These are phyloP conservation scores for Percopsis transmontana DNA, from an alignment of 2,113 vertebrate genomes.

Conservation along the genomic window DNA sequence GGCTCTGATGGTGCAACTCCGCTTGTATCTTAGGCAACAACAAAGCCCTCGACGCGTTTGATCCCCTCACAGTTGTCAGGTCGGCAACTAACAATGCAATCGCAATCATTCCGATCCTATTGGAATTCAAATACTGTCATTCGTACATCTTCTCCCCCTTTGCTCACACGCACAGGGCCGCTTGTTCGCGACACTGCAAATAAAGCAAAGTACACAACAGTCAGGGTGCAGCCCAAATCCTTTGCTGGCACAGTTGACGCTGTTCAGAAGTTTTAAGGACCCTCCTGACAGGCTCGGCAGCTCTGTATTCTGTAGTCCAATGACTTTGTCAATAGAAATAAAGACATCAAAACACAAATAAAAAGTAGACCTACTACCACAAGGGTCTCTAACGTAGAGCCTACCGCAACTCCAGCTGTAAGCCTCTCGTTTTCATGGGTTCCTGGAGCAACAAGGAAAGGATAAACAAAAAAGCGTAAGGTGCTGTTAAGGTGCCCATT, in stretches of 20 bases:
- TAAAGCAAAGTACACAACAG: conserved; percentile 18
- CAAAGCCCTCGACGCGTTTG: conserved; percentile 32
- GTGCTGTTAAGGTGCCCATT: too few species aligned
- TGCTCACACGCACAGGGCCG: conserved; percentile 15
- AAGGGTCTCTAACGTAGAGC: neutral
- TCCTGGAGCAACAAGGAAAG: conserved; percentile 36
- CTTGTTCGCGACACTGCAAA: conserved; percentile 43
- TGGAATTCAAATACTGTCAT: conserved; percentile 35
- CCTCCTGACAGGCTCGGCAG: conserved; percentile 29
- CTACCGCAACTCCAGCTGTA: conserved; percentile 12
- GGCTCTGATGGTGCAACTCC: conserved; percentile 20
- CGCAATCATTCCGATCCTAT: conserved; percentile 26
- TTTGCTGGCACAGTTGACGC: conserved; percentile 30
- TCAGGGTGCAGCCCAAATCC: conserved; percentile 21
- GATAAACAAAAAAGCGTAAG: neutral
- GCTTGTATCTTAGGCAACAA: conserved; percentile 55
- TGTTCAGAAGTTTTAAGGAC: conserved; percentile 43
- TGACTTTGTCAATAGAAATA: conserved; percentile 37
- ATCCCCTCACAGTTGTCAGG: conserved; percentile 35
- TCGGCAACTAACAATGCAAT: conserved; percentile 45
- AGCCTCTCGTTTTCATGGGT: conserved; percentile 20
- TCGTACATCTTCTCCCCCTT: conserved; percentile 32
- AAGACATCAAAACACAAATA: conserved; percentile 47
- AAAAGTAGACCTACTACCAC: conserved; percentile 21
- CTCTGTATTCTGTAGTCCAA: neutral